These are phyloP conservation scores for Spicauda simplicius DNA, from an alignment of 2,888 invertebrate genomes.

Conservation along the genomic window DNA sequence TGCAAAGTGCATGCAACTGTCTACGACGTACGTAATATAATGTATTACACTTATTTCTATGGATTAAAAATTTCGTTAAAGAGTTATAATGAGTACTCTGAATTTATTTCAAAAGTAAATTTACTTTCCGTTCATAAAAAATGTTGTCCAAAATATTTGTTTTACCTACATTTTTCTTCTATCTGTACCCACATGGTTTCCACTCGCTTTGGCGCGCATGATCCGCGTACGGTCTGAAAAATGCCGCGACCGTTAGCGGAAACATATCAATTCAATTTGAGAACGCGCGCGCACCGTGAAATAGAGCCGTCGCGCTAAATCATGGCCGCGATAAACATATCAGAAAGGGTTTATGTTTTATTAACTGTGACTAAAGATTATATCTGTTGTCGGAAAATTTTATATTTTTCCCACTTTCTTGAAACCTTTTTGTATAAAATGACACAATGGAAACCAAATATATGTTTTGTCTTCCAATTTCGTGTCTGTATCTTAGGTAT, in stretches of 20 bases:
- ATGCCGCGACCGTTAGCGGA: conserved; percentile 75
- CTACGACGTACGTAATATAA: too few species aligned
- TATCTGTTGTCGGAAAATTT: conserved; percentile 42
- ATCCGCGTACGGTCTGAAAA: conserved; percentile 80
- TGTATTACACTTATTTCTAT: too few species aligned
- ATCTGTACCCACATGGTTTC: conserved; percentile 64
- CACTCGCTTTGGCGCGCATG: conserved; percentile 72
- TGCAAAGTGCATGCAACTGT: too few species aligned
- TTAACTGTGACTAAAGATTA: conserved; percentile 68
- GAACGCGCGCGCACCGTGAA: conserved; percentile 64
- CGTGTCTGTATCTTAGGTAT: background rate
- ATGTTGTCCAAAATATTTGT: too few species aligned
- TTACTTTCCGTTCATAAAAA: too few species aligned
- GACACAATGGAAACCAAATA: background rate
- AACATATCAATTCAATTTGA: conserved; percentile 84
- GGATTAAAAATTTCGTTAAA: too few species aligned
- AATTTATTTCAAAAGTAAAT: too few species aligned
- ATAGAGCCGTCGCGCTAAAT: conserved; percentile 75
- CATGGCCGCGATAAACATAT: conserved; percentile 78
- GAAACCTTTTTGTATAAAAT: background rate
- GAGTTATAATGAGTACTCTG: too few species aligned
- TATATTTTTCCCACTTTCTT: conserved; percentile 4
- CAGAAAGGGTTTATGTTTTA: conserved; percentile 77
- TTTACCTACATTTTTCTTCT: conserved; percentile 51
- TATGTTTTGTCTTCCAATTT: background rate